These are phyloP conservation scores for Cinclus cinclus DNA, from an alignment of 2,113 vertebrate species.

Conservation along the genomic window DNA sequence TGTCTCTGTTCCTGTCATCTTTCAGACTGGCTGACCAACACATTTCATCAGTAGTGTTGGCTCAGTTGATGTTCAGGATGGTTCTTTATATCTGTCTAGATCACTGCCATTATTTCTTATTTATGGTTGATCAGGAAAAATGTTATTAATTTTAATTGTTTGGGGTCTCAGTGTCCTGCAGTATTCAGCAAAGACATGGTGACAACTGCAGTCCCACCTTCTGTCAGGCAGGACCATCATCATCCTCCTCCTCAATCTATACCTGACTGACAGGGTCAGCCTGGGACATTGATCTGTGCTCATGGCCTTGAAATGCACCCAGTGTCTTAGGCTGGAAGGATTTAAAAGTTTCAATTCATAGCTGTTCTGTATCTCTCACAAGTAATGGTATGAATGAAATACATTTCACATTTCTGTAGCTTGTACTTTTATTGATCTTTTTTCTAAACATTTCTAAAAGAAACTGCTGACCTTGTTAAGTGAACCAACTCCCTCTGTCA, in stretches of 20 bases:
- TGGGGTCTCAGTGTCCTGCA: not conserved
- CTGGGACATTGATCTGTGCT: rapidly evolving
- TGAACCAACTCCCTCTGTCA: not conserved
- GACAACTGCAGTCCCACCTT: not conserved
- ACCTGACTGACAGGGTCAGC: not conserved
- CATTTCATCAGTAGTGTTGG: not conserved
- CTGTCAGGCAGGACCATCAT: not conserved
- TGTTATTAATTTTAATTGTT: not conserved
- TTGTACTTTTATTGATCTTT: not conserved
- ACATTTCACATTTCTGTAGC: not conserved
- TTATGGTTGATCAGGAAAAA: not conserved
- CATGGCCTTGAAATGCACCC: not conserved
- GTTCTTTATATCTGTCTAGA: not conserved
- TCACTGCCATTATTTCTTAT: rapidly evolving
- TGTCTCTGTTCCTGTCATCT: not conserved
- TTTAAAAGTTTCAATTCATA: not conserved
- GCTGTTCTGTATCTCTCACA: not conserved
- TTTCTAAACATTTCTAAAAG: not conserved
- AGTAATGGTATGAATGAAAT: not conserved
- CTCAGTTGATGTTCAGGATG: not conserved
- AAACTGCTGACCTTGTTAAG: not conserved
- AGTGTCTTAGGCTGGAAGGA: not conserved
- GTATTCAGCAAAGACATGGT: not conserved
- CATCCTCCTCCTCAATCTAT: not conserved
- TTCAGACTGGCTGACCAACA: not conserved